A percentile compares a stretch with the other conserved stretches of the same genome.
phyloP scores from a whole-genome alignment of 2,888 invertebrate genomes.

The Acronicta leporina region DNA sequence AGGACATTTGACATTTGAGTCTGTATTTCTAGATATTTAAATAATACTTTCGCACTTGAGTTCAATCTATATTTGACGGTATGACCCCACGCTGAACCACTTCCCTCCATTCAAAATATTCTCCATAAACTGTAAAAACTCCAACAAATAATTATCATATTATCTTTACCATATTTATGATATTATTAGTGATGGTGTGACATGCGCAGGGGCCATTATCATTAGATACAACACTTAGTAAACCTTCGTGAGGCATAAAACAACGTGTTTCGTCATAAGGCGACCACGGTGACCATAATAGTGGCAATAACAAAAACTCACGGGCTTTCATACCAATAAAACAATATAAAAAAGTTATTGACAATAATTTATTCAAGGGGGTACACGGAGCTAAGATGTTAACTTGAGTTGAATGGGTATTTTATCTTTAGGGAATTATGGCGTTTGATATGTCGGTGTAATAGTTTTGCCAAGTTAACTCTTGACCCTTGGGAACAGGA shows the following conservation, averaged over 20 bases:
- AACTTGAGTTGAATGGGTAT: slow-evolving; percentile 4
- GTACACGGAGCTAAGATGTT: slow-evolving; percentile 17
- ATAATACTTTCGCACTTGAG: no score
- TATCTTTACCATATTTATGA: slow-evolving; percentile 57
- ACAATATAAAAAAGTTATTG: slow-evolving; percentile 85
- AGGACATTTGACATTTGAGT: no score
- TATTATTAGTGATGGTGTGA: slow-evolving; percentile 58
- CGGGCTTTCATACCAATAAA: slow-evolving; percentile 83
- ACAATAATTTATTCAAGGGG: slow-evolving; percentile 80
- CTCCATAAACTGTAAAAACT: slow-evolving; percentile 33
- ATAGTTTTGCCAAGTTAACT: slow-evolving; percentile 6
- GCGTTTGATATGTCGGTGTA: slow-evolving; percentile 6
- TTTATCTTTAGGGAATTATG: slow-evolving; percentile 4
- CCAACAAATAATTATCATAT: slow-evolving; percentile 56
- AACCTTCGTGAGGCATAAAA: slow-evolving; percentile 62
- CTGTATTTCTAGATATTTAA: no score
- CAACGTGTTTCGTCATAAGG: slow-evolving; percentile 71
- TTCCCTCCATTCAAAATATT: slow-evolving; percentile 36
- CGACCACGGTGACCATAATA: slow-evolving; percentile 65
- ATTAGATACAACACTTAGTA: slow-evolving; percentile 66
- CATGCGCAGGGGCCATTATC: slow-evolving; percentile 62
- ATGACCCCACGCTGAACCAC: slow-evolving; percentile 16
- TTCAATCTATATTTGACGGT: no score
- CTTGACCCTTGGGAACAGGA: not conserved
- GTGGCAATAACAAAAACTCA: slow-evolving; percentile 76